Evolutionary conservation across 2,797 vertebrate genomes (phyloP).

Genomic region (Mastacembelus armatus): DNA sequence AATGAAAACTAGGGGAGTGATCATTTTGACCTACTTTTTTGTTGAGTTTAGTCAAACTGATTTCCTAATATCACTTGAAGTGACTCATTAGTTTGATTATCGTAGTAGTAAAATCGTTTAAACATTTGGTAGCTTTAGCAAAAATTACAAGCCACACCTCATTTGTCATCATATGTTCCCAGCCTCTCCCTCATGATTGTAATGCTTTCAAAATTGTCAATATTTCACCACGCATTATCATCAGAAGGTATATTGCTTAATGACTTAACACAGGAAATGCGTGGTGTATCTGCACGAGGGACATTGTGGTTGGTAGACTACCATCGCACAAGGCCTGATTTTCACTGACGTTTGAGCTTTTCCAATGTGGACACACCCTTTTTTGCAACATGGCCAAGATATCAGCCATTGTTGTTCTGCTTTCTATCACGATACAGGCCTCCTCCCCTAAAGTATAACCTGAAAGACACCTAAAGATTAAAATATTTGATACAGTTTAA

Average conservation of each 20-base stretch:
- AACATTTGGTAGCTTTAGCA: neutral
- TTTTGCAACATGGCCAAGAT: conserved; percentile 49
- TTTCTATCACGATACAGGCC: conserved; percentile 16
- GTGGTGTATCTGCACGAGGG: conserved; percentile 2
- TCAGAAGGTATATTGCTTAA: conserved; percentile 53
- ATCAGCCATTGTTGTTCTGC: conserved; percentile 11
- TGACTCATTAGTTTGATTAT: neutral
- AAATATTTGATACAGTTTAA: neutral
- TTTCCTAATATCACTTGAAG: neutral
- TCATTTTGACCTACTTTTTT: neutral
- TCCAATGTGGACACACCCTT: conserved; percentile 59
- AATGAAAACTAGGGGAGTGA: neutral
- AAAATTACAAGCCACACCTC: neutral
- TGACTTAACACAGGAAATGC: conserved; percentile 60
- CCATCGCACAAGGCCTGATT: conserved; percentile 38
- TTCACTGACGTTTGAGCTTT: conserved; percentile 47
- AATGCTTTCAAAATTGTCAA: conserved; percentile 20
- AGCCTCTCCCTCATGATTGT: neutral
- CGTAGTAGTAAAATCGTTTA: neutral
- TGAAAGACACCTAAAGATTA: neutral
- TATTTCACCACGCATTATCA: conserved; percentile 39
- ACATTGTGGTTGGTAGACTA: conserved; percentile 31
- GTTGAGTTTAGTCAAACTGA: neutral
- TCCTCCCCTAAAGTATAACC: neutral
- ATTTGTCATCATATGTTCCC: neutral